Evolutionary conservation across 2,797 vertebrate species (phyloP).

Genomic region (Danio tinwini): DNA sequence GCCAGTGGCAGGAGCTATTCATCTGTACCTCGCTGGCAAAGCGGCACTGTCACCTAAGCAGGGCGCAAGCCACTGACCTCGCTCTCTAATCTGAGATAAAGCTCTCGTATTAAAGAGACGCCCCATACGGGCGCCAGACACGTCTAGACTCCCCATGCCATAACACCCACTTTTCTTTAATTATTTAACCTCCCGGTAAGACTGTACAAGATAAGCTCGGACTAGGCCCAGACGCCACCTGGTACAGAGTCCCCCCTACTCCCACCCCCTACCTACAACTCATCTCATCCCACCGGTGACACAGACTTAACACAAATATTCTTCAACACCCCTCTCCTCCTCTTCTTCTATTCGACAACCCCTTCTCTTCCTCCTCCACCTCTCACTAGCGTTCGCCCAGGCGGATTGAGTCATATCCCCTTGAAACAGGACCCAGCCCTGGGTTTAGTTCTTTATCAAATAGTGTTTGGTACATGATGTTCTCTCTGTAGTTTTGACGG

Average conservation of each 20-base stretch:
- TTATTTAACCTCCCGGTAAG: constrained; percentile 76
- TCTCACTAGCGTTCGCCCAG: constrained; percentile 25
- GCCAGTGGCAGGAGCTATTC: constrained; percentile 36
- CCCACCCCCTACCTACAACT: constrained; percentile 21
- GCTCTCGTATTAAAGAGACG: constrained; percentile 70
- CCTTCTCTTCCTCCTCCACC: constrained; percentile 34
- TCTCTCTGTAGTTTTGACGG: constrained; percentile 36
- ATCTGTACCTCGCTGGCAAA: constrained; percentile 35
- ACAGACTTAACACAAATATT: constrained; percentile 37
- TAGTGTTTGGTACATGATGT: constrained; percentile 51
- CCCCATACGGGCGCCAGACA: constrained; percentile 68
- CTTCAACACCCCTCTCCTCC: constrained; percentile 24
- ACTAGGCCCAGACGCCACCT: constrained; percentile 73
- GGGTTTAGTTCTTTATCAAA: constrained; percentile 47
- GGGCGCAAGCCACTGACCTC: constrained; percentile 65
- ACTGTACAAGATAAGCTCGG: constrained; percentile 77
- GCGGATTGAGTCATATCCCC: constrained; percentile 52
- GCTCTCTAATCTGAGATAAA: constrained; percentile 74
- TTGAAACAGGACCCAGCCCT: constrained; percentile 48
- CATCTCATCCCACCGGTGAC: constrained; percentile 34
- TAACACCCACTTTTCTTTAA: constrained; percentile 72
- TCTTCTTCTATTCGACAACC: constrained; percentile 20
- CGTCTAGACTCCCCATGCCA: constrained; percentile 76
- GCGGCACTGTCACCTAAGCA: constrained; percentile 59
- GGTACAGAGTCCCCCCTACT: constrained; percentile 62